Evolutionary conservation across 2,797 vertebrate genomes (phyloP), one percentile per base, ranked within the genome.

Genomic region (Parotocinclus haroldoi): DNA sequence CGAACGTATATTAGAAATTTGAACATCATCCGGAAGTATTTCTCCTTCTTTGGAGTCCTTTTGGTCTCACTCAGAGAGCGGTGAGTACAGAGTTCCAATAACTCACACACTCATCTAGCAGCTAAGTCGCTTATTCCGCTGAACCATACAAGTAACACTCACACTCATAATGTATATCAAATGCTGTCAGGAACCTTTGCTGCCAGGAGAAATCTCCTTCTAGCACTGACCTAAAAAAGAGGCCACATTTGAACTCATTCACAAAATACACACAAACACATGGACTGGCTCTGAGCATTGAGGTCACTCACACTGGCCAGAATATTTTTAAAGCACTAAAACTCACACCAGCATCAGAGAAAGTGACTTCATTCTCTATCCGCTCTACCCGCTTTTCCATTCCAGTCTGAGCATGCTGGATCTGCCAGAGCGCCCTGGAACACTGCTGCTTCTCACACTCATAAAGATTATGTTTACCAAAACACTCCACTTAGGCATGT

Each of bases 311-410:
- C 42, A 77, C 69, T 55, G 78, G 76, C 80, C 63, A 53, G n/a
- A 7, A 12, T 61, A 17, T 86, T 63, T 87, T 80, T 81, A 46
- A 72, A 84, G 79, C 72, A 76, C 67, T 83, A 81, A 85, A 80
- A 78, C 74, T 79, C 76, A 66, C 73, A 73, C 75, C 77, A 77
- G 80, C 76, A 64, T 78, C 83, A 77, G 64, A 78, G 73, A 69
- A 76, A 81, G 38, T 87, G 82, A 87, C 77, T 77, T 88, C 84
- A 85, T 82, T 61, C 75, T 73, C 48, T 50, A 59, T 73, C 42
- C 7, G 27, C 74, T 71, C 61, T 63, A 44, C 27, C 27, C 27
- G 27, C 57, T 61, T 66, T 70, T 66, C 78, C 7, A 11, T 27
- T 63, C 16, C 65, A 37, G 36, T 56, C 45, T 53, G 19, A 71